These are phyloP conservation scores for Melanerpes formicivorus DNA, from an alignment of 2,113 vertebrate species.

Conservation along the genomic window DNA sequence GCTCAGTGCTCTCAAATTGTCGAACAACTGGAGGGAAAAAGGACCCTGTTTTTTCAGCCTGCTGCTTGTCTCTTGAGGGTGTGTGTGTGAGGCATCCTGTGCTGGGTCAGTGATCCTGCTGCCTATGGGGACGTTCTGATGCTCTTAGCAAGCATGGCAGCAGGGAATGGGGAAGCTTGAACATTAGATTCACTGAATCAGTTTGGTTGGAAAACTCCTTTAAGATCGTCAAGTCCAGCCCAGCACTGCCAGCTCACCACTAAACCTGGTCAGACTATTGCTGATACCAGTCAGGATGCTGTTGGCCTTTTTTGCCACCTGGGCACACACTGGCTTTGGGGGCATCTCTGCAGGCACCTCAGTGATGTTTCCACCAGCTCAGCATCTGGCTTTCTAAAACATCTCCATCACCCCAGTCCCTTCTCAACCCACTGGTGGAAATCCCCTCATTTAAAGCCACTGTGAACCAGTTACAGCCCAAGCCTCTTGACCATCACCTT, in stretches of 20 bases:
- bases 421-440: not conserved
- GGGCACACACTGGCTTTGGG: not conserved
- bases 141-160: not conserved
- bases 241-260: too few relatives aligned
- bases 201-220: too few relatives aligned
- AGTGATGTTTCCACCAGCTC: fast-evolving
- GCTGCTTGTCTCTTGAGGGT: not conserved
- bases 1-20: not conserved
- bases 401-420: not conserved
- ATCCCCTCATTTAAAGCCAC: not conserved
- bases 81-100: not conserved
- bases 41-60: too few relatives aligned
- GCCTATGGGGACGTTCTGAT: not conserved
- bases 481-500: not conserved
- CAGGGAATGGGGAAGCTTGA: not conserved
- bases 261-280: too few relatives aligned
- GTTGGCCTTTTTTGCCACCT: too few relatives aligned
- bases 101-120: not conserved
- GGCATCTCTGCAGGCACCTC: not conserved
- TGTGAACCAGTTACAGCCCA: not conserved
- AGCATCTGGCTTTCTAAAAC: not conserved
- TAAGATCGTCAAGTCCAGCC: too few relatives aligned
- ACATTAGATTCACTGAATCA: not conserved
- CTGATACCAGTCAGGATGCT: too few relatives aligned
- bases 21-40: not conserved